phyloP scores from a whole-genome alignment of 2,888 invertebrate species.

The Erebia palarica region DNA sequence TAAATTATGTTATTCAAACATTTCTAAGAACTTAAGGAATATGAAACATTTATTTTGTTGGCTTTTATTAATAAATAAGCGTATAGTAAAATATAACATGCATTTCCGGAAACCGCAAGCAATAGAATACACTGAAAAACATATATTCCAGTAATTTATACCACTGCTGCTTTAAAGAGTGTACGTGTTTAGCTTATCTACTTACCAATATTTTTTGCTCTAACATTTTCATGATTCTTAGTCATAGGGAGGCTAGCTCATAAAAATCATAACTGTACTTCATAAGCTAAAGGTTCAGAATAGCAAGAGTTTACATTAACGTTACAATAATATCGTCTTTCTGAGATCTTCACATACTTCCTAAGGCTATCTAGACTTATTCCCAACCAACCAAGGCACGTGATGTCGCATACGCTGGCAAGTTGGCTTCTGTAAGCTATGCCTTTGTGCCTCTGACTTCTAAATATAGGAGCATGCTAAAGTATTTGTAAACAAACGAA shows the following conservation, averaged over 20 bases:
- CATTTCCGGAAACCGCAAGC: no score
- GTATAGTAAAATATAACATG: no score
- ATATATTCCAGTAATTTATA: not conserved
- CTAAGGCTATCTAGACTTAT: constrained; percentile 51
- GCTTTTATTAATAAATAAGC: no score
- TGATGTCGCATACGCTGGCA: constrained; percentile 42
- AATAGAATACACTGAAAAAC: not conserved
- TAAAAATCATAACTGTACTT: not conserved
- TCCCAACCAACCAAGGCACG: constrained; percentile 47
- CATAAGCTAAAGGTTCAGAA: not conserved
- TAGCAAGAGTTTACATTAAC: not conserved
- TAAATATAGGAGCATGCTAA: not conserved
- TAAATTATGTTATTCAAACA: not conserved
- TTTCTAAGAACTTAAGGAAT: not conserved
- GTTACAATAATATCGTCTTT: constrained; percentile 14
- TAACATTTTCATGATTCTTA: not conserved
- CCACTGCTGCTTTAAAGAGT: not conserved
- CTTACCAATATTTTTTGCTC: not conserved
- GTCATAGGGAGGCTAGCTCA: not conserved
- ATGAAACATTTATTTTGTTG: not conserved
- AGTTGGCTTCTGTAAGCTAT: constrained; percentile 23
- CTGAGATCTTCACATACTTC: constrained; percentile 47
- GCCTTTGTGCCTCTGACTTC: constrained; percentile 13
- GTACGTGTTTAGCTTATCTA: not conserved
- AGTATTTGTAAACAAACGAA: no score